Conservation (phyloP, 2,888 invertebrate genomes). For the Drosophila bunnanda region DNA sequence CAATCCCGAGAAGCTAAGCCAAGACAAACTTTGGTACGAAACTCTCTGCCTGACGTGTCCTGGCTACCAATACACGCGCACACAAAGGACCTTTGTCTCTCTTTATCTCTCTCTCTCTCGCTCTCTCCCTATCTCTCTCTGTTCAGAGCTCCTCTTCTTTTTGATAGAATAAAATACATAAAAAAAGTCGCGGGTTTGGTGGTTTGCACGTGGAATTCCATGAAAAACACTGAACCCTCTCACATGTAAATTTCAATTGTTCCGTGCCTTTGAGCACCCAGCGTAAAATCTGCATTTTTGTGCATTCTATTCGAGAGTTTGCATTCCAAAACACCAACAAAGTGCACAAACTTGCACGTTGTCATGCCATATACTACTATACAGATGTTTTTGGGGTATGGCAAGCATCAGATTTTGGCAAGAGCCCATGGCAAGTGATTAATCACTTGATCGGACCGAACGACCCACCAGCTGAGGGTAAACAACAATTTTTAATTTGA, state of each 20-base stretch:
- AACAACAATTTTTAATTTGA: slow-evolving; percentile 32
- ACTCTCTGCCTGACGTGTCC: slow-evolving; percentile 73
- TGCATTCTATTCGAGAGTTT: slow-evolving; percentile 40
- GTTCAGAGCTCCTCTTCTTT: slow-evolving; percentile 1
- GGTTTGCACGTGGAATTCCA: slow-evolving; percentile 65
- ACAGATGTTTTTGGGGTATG: slow-evolving; percentile 1
- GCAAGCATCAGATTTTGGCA: slow-evolving; percentile 32
- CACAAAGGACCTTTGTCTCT: slow-evolving; percentile 33
- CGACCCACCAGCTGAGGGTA: background rate
- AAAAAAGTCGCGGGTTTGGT: slow-evolving; percentile 15
- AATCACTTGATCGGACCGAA: slow-evolving; percentile 14
- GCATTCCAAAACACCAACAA: slow-evolving; percentile 24
- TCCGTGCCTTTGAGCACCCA: slow-evolving; percentile 21
- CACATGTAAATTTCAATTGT: slow-evolving; percentile 36
- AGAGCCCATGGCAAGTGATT: slow-evolving; percentile 7
- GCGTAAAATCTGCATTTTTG: slow-evolving; percentile 51
- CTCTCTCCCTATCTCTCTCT: slow-evolving; percentile 6
- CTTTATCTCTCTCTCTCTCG: slow-evolving; percentile 9
- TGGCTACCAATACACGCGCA: slow-evolving; percentile 59
- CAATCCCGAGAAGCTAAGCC: slow-evolving; percentile 64
- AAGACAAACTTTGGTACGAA: slow-evolving; percentile 73
- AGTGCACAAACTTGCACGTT: slow-evolving; percentile 51
- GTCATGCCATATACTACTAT: slow-evolving; percentile 22
- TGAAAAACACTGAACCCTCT: slow-evolving; percentile 22
- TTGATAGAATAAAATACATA: background rate